These are phyloP conservation scores for Doryteuthis pealeii DNA, from an alignment of 1,140 invertebrate genomes.

Conservation along the genomic window DNA sequence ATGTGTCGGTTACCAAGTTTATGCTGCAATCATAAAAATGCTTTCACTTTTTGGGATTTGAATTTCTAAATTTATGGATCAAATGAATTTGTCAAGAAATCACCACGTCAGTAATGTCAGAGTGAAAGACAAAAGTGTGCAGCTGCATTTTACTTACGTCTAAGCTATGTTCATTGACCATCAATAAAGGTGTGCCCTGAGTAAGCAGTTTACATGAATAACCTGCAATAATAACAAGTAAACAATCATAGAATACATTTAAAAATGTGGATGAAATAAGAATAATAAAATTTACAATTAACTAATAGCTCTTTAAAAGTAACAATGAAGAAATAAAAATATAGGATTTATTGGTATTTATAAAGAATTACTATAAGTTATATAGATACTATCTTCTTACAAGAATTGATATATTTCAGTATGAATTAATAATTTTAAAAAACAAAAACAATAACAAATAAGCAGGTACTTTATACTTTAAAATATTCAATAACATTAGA, in stretches of 20 bases:
- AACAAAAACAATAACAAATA: too few species aligned
- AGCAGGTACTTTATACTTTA: too few species aligned
- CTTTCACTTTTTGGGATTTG: background rate
- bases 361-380: too few species aligned
- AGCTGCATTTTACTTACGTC: constrained; percentile 70
- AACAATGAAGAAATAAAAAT: too few species aligned
- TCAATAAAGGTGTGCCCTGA: constrained; percentile 82
- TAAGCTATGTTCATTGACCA: constrained; percentile 89
- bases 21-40: constrained; percentile 7
- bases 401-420: too few species aligned
- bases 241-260: too few species aligned
- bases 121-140: too few species aligned
- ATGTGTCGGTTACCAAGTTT: background rate
- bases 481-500: too few species aligned
- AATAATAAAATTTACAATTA: background rate
- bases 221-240: constrained; percentile 57
- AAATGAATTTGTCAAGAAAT: constrained; percentile 4
- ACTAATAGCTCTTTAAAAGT: too few species aligned
- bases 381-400: too few species aligned
- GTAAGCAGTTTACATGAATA: constrained; percentile 90
- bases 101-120: background rate
- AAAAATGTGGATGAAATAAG: background rate
- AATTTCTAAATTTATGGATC: constrained; percentile 2
- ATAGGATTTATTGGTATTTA: too few species aligned
- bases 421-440: too few species aligned